phyloP scores from a whole-genome alignment of 1,140 invertebrate species.

The Melipona quadrifasciata region DNA sequence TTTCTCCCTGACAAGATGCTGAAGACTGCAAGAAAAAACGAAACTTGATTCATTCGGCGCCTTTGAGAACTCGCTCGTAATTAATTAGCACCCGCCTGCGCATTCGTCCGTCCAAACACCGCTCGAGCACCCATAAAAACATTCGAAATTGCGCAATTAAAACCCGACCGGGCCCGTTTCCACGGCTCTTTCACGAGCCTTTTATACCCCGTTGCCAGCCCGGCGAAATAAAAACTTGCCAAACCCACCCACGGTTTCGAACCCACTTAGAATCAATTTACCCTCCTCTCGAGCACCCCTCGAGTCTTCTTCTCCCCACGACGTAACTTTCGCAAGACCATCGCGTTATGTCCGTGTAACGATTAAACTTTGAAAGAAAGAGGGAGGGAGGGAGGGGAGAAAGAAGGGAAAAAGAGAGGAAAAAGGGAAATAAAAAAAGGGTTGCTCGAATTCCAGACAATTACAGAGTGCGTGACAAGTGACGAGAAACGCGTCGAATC shows the following conservation, averaged over 20 bases:
- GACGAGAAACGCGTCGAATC: slow-evolving; percentile 11
- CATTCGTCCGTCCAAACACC: neutral
- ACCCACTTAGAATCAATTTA: slow-evolving; percentile 4
- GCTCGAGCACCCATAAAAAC: neutral
- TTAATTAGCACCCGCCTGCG: neutral
- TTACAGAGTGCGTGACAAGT: neutral
- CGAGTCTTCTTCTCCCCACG: neutral
- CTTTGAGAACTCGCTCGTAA: neutral
- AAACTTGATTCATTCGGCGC: neutral
- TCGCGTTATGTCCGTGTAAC: neutral
- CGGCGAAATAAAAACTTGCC: slow-evolving; percentile 4
- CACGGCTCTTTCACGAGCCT: neutral
- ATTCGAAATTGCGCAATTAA: slow-evolving; percentile 8
- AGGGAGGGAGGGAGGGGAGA: neutral
- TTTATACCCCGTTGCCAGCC: neutral
- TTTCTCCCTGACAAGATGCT: too few species aligned
- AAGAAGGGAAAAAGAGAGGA: too few species aligned
- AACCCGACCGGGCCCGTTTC: neutral
- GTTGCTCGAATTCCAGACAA: neutral
- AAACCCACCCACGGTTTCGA: neutral
- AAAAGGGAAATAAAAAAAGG: neutral
- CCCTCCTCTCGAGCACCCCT: neutral
- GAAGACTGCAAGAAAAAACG: too few species aligned
- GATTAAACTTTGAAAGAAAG: neutral
- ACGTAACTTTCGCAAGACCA: neutral